Base-by-base conservation (phyloP, 2,888 invertebrate genomes). In the Pogonocherus hispidulus region DNA sequence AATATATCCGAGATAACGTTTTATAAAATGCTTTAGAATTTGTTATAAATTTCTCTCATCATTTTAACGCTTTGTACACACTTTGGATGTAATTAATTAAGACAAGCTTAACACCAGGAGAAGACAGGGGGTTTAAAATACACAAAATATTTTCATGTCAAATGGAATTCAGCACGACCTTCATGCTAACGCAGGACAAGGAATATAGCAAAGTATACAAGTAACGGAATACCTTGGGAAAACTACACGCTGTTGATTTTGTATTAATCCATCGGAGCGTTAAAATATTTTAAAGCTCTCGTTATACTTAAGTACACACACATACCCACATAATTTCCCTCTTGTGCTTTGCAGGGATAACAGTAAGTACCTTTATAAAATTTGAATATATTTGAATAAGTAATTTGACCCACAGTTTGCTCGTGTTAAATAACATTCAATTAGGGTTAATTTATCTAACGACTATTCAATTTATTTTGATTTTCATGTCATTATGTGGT, bases 221-320 rank as follows among this genome's bases (percentile, higher is more conserved):
- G 41, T 41, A 41, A 5, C 22, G 41, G 44, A 44, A 44, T 14
- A 23, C 46, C 57, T 57, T 57, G 41, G 51, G 63, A 63, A 41
- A 63, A 52, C 41, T 60, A 49, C 51, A 47, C 37, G 41, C 52
- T 63, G 63, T 63, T 63, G 51, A 63, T 63, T 63, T 63, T 63
- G 14, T 22, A 63, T 63, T 63, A 63, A 63, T 52, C 63, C 63
- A 63, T 35, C 52, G 9, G 35, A 63, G 52, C 52, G 63, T 63
- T 63, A 63, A 52, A 52, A 63, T 63, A 52, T 70, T 69, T 62
- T 67, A 44, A 57, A 57, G 18, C 57, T 22, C 57, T 57, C 57
- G 57, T 46, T 57, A 57, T 44, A 46, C 44, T 57, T 46, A 57
- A 44, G 57, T 22, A 56, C 57, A 57, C 57, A 52, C 23, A 41